Evolutionary conservation across 2,888 invertebrate genomes (phyloP).

Genomic region (Drosophila demipolita): DNA sequence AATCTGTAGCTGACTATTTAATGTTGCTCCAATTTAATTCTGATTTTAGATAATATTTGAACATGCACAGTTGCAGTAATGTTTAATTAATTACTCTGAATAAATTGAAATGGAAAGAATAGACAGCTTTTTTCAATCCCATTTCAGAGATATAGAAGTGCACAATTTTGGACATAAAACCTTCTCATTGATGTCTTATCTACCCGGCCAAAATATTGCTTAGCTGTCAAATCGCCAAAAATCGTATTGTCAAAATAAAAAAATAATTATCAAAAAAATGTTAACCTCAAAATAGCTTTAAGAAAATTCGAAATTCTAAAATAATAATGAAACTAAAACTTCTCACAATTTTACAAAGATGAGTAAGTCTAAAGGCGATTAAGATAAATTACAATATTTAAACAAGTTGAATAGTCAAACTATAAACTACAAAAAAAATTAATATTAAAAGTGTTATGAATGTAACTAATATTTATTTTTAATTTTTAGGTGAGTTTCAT

Average conservation of each 20-base stretch:
- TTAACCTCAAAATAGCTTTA: neutral
- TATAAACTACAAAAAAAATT: neutral
- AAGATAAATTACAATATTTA: neutral
- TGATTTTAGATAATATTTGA: neutral
- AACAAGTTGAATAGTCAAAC: neutral
- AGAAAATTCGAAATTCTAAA: neutral
- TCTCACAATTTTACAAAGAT: neutral
- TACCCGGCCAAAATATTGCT: neutral
- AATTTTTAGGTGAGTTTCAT: too few relatives aligned
- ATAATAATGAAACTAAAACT: neutral
- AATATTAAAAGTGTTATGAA: neutral
- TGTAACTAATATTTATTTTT: too few relatives aligned
- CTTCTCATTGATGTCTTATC: neutral
- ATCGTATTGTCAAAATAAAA: neutral
- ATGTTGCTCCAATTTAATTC: neutral
- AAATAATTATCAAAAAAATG: too few relatives aligned
- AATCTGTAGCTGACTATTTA: neutral
- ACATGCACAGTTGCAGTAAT: neutral
- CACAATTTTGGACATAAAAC: neutral
- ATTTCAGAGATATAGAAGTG: neutral
- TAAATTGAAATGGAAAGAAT: neutral
- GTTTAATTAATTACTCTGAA: neutral
- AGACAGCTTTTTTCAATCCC: too few relatives aligned
- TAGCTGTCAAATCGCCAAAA: too few relatives aligned
- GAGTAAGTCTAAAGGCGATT: neutral